phyloP scores from a whole-genome alignment of 2,888 invertebrate species.

The Eurytoma californica region DNA sequence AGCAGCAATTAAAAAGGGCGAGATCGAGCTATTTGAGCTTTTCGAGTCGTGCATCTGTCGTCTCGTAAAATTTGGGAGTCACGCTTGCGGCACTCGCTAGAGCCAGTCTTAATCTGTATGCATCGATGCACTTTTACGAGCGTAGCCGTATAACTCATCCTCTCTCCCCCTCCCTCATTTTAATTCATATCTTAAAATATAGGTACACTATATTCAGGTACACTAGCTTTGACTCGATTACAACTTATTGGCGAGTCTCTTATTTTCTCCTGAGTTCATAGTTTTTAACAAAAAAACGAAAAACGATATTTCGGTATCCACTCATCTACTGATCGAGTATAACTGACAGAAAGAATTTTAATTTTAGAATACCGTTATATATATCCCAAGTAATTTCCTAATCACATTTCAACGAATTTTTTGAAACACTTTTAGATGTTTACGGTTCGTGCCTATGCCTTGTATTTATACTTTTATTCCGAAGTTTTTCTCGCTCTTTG shows the following conservation, averaged over 20 bases:
- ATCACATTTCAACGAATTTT: conserved; percentile 21
- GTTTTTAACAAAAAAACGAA: background rate
- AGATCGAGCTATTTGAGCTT: background rate
- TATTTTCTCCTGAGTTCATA: background rate
- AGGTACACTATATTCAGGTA: no score
- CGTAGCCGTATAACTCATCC: background rate
- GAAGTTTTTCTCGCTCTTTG: background rate
- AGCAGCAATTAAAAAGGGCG: conserved; percentile 19
- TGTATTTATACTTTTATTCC: conserved; percentile 11
- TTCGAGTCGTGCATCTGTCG: conserved; percentile 9
- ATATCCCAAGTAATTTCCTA: conserved; percentile 39
- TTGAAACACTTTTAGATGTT: background rate
- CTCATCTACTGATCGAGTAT: conserved; percentile 9
- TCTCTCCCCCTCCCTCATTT: background rate
- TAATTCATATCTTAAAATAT: background rate
- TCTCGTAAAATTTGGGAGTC: conserved; percentile 9
- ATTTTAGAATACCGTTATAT: conserved; percentile 44
- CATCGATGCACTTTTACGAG: conserved; percentile 18
- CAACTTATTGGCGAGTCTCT: background rate
- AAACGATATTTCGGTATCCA: background rate
- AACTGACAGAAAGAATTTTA: conserved; percentile 36
- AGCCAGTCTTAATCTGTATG: background rate
- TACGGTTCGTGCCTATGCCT: conserved; percentile 11
- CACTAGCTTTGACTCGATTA: background rate
- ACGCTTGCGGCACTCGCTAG: no score